Evolutionary conservation across 1,140 invertebrate species (phyloP), one percentile per base, ranked within the genome.

Genomic region (Drosophila orena): DNA sequence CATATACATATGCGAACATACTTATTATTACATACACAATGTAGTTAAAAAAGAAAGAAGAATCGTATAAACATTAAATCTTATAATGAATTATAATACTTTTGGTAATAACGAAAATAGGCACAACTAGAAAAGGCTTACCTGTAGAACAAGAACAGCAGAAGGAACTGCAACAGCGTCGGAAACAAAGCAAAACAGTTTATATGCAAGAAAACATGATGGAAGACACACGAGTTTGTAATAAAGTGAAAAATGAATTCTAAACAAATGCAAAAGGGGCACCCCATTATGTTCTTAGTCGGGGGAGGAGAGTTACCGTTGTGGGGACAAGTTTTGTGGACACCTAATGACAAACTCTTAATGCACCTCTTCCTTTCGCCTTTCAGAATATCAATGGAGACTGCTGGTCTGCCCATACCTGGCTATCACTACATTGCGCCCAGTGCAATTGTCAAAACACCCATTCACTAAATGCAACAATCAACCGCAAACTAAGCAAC

Each of bases 361-460:
- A 60, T 54, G 37, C 14, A 66, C 93, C 93, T 15, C 30, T 7
- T 38, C 42, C 38, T 49, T 50, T 7, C 14, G 27, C 20, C 10
- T 83, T 72, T 24, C 95, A 98, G 97, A 95, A 97, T 97, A 96
- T 97, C 97, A 47, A 96, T 97, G 96, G 97, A 98, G 94, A 97
- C 97, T 60, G 96, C 96, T 73, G 96, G 96, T 80, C 94, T 97
- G 93, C 96, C 96, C 85, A 95, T 98, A 94, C 96, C 96, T 69
- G 96, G 96, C 64, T 98, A 97, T 94, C 97, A 97, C 93, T 97
- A 97, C 94, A 96, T 98, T 93, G 95, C 97, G 78, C 97, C 97
- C 56, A 97, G 97, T 93, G 96, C 97, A 94, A 97, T 98, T 92
- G 96, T 98, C 84, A 97, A 97, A 93, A 96, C 97, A 71, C 96